Conservation (phyloP, 2,113 vertebrate species). For the Aptenodytes forsteri region DNA sequence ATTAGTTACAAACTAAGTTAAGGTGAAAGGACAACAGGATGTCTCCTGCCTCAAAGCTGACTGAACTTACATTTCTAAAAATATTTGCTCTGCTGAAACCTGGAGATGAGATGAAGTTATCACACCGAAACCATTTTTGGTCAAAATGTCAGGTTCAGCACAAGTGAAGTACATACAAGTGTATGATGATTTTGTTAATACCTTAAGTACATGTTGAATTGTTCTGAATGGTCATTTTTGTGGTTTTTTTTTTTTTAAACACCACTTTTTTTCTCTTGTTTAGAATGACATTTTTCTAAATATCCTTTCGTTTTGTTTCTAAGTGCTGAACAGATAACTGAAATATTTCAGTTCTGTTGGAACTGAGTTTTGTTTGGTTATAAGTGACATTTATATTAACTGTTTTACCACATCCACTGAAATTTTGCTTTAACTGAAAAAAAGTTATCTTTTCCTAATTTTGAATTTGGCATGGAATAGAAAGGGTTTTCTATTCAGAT, state of each 20-base stretch:
- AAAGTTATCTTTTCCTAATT: not conserved
- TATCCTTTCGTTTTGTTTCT: not conserved
- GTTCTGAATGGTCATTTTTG: not conserved
- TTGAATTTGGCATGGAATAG: not conserved
- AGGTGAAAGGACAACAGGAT: not conserved
- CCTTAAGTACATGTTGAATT: not conserved
- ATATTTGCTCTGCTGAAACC: not conserved
- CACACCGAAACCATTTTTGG: not conserved
- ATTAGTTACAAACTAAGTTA: not conserved
- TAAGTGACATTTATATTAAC: not conserved
- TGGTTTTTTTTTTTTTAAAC: not conserved
- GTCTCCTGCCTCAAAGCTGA: not conserved
- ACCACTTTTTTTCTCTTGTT: not conserved
- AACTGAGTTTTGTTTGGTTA: not conserved
- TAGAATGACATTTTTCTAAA: not conserved
- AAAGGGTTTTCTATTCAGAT: not conserved
- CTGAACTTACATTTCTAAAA: not conserved
- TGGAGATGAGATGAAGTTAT: not conserved
- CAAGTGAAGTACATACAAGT: not conserved
- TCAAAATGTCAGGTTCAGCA: not conserved
- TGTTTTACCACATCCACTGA: not conserved
- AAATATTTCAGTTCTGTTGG: not conserved
- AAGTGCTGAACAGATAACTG: not conserved
- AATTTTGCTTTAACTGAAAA: not conserved
- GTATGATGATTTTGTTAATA: not conserved